Evolutionary conservation across 2,888 invertebrate species (phyloP), one percentile per base, ranked within the genome.

Genomic region (Apodemia duryi): DNA sequence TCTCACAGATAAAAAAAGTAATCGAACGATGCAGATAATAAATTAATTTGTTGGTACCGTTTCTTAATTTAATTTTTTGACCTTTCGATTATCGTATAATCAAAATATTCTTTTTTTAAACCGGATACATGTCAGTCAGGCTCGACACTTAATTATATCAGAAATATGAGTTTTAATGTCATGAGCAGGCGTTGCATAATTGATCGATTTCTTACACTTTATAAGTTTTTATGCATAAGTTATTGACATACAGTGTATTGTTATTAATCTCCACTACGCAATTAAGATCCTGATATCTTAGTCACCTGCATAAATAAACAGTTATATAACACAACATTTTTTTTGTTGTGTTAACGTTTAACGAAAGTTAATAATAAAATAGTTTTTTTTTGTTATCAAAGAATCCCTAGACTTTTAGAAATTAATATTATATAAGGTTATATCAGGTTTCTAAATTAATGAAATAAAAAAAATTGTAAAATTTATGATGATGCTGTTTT

Each of bases 151-250:
- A 65, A 66, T 65, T 66, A 64, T 63, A 65, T 68, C 68, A 61
- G 68, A 62, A 64, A 66, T 62, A 63, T 66, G 63, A 66, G 68
- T 66, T 68, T 46, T 66, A 66, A 68, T 66, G 68, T 68, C 66
- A 68, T 21, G 65, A 35, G 51, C 61, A 29, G 57, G 29, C 57
- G 57, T 57, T 57, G 57, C 57, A 57, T 57, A 57, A 57, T 57
- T 57, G 57, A 57, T 57, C 57, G 57, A 57, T 57, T 57, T 57
- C 57, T 57, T 57, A 57, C 57, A 57, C 57, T 57, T 57, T 57
- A 57, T 57, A 57, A 29, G 57, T 54, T 54, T 54, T 54, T 54
- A 21, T 54, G 54, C 54, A 54, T 29, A 54, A 54, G 28, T 29
- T 54, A 54, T 54, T 54, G 54, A 54, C 52, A 28, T 52, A 52